Evolutionary conservation across 1,140 invertebrate species (phyloP), one percentile per base, ranked within the genome.

Genomic region (Temnothorax curvispinosus): DNA sequence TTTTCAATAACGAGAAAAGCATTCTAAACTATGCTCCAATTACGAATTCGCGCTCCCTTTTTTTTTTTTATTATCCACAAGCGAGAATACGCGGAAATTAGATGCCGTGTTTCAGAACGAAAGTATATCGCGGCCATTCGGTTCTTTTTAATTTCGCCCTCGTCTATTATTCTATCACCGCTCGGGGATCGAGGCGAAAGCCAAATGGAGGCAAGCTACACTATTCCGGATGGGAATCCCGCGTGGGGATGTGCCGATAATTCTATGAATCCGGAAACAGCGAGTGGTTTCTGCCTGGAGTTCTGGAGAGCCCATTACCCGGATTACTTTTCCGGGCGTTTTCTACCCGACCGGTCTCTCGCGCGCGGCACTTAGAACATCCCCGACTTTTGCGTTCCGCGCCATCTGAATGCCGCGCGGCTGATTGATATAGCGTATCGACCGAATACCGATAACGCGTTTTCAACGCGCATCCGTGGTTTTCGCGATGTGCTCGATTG

Each of bases 241-340:
- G 62, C 44, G 67, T 74, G 88, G 65, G 65, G 78, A 89, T 87
- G 62, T 65, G 78, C 85, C 90, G 88, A 92, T 92, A 91, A 92
- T 92, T 91, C 82, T 41, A 88, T 81, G 87, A 67, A 87, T 82
- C 84, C 87, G 88, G 87, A 89, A 92, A 91, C 90, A 91, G 88
- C 89, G 86, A 77, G 58, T 62, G 86, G 41, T 41, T 60, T 64
- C 60, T 41, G 32, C 32, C 75, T 76, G 64, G 65, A 35, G 41
- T 84, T 85, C 86, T 92, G 71, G 86, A 88, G 80, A 76, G 86
- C 89, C 65, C 89, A 93, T 93, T 92, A 93, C 88, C 86, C 67
- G 87, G 85, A 92, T 93, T 92, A 92, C 90, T 92, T 89, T 91
- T 88, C 88, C 54, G 78, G 78, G 74, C 56, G 50, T 89, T 92